A percentile compares a stretch with the other conserved stretches of the same genome.
phyloP scores from a whole-genome alignment of 2,888 invertebrate genomes.

The Lymantria dispar region DNA sequence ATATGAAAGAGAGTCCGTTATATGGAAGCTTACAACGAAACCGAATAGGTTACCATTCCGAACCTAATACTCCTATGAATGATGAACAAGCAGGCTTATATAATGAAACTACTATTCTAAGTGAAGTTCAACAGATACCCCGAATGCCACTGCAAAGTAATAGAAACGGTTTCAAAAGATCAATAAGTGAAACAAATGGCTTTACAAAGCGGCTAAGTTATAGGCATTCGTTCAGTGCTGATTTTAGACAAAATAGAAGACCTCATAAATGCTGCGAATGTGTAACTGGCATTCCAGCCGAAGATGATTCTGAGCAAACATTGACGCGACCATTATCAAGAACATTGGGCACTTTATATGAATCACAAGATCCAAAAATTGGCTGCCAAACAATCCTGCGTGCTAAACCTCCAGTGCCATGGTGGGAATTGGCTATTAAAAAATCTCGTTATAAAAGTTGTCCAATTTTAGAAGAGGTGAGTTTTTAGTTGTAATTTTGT shows the following conservation, averaged over 20 bases:
- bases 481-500: conserved; percentile 26
- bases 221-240: conserved; percentile 76
- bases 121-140: conserved; percentile 71
- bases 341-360: conserved; percentile 74
- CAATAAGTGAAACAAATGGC: conserved; percentile 73
- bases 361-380: conserved; percentile 85
- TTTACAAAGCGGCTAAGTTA: conserved; percentile 74
- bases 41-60: conserved; percentile 74
- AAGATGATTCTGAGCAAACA: conserved; percentile 54
- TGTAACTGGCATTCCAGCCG: conserved; percentile 71
- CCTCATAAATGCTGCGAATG: conserved; percentile 79
- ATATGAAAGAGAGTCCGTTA: conserved; percentile 56
- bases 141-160: conserved; percentile 72
- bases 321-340: conserved; percentile 58
- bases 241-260: conserved; percentile 63
- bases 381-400: conserved; percentile 86
- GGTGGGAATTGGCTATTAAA: conserved; percentile 94
- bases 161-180: conserved; percentile 73
- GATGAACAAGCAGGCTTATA: conserved; percentile 56
- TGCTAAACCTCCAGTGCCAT: conserved; percentile 88
- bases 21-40: conserved; percentile 71
- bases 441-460: conserved; percentile 91
- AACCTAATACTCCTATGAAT: conserved; percentile 73
- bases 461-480: conserved; percentile 88
- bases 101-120: conserved; percentile 60